A percentile compares a stretch with the other conserved stretches of the same genome.
phyloP scores from a whole-genome alignment of 2,797 vertebrate species.

The Chloroceryle inda region DNA sequence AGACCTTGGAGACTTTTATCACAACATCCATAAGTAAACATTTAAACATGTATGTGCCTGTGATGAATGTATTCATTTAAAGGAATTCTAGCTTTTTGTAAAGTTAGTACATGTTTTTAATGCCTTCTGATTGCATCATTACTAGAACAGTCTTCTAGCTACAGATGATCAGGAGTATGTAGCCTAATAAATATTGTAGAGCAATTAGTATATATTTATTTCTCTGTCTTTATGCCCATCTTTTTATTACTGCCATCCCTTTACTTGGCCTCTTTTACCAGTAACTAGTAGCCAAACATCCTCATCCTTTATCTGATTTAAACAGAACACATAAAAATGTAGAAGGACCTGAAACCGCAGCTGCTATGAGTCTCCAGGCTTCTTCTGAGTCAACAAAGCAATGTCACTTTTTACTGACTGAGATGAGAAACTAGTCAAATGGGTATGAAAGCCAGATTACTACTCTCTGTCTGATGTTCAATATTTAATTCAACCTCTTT shows the following conservation, averaged over 20 bases:
- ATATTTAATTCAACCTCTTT: not conserved
- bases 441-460: not conserved
- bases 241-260: not conserved
- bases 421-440: not conserved
- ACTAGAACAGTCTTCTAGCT: not conserved
- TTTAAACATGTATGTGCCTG: not conserved
- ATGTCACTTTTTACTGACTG: not conserved
- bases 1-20: not conserved
- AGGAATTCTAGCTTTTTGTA: not conserved
- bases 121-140: not conserved
- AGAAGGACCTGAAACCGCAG: not conserved
- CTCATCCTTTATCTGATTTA: not conserved
- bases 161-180: not conserved
- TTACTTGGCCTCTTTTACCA: not conserved
- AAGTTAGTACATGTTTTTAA: not conserved
- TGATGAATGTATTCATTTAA: not conserved
- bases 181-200: not conserved
- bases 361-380: not conserved
- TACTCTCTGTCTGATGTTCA: not conserved
- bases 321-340: not conserved
- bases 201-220: not conserved
- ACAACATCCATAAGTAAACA: not conserved
- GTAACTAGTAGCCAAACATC: not conserved
- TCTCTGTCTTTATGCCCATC: not conserved
- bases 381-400: not conserved